phyloP scores from a whole-genome alignment of 2,888 invertebrate species.

The Chrysotoxum bicinctum region DNA sequence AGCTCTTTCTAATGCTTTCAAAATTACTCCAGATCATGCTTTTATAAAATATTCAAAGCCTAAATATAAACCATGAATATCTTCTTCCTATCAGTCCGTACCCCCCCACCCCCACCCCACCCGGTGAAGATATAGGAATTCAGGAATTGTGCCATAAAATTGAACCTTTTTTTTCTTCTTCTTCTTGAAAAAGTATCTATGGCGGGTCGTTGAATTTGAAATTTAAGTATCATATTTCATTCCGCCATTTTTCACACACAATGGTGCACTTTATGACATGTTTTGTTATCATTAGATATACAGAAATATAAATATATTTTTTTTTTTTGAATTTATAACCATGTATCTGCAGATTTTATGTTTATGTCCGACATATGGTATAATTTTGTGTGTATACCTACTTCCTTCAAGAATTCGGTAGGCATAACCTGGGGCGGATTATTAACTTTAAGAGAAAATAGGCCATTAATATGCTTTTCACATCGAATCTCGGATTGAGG shows the following conservation, averaged over 20 bases:
- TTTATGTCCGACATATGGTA: not conserved
- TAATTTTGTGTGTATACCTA: conserved; percentile 2
- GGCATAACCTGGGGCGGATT: not conserved
- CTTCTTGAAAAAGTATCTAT: not conserved
- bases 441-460: not conserved
- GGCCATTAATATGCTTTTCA: too few relatives aligned
- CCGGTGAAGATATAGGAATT: not conserved
- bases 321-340: conserved; percentile 29
- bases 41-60: conserved; percentile 18
- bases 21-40: conserved; percentile 9
- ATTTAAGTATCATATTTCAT: not conserved
- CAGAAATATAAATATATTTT: not conserved
- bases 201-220: not conserved
- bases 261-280: conserved; percentile 44
- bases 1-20: not conserved
- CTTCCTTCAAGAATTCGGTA: not conserved
- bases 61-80: not conserved
- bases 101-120: not conserved
- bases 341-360: conserved; percentile 24
- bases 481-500: too few relatives aligned
- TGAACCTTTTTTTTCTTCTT: not conserved
- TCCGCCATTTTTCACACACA: conserved; percentile 23
- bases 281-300: conserved; percentile 18
- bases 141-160: not conserved
- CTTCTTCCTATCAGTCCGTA: not conserved